These are phyloP conservation scores for Colletes latitarsis DNA, from an alignment of 1,140 invertebrate species.

Conservation along the genomic window DNA sequence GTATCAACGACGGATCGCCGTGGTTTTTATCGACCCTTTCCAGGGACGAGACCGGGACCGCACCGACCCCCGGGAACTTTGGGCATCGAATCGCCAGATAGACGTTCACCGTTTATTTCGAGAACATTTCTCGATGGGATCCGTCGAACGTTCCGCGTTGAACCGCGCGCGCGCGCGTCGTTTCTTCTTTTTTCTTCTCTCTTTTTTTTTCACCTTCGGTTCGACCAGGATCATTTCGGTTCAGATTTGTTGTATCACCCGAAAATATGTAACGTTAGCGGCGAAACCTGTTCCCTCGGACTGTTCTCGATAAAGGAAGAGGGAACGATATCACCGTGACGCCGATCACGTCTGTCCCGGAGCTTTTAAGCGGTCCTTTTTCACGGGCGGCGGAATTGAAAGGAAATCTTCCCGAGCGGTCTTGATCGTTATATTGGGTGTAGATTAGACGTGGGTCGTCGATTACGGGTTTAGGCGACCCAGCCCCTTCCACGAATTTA, in stretches of 20 bases:
- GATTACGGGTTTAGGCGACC: constrained; percentile 53
- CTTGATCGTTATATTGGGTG: constrained; percentile 58
- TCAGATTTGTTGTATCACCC: constrained; percentile 45
- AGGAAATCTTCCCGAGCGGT: constrained; percentile 32
- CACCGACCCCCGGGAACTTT: constrained; percentile 39
- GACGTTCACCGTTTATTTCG: neutral
- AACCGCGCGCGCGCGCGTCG: neutral
- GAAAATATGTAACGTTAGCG: constrained; percentile 41
- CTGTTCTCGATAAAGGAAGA: constrained; percentile 6
- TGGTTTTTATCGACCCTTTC: constrained; percentile 57
- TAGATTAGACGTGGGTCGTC: constrained; percentile 65
- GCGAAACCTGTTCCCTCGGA: constrained; percentile 31
- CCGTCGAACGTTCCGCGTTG: neutral
- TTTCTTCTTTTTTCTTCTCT: neutral
- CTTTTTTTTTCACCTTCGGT: neutral
- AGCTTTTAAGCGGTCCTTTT: neutral
- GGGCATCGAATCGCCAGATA: neutral
- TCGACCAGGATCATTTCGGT: neutral
- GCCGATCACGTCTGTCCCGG: neutral
- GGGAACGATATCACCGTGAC: constrained; percentile 16
- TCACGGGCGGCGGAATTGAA: constrained; percentile 37
- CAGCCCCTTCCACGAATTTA: constrained; percentile 31
- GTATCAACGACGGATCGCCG: constrained; percentile 59
- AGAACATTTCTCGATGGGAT: too few species aligned
- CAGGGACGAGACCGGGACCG: constrained; percentile 46